phyloP scores from a whole-genome alignment of 2,797 vertebrate genomes.

The Protonibea diacanthus region DNA sequence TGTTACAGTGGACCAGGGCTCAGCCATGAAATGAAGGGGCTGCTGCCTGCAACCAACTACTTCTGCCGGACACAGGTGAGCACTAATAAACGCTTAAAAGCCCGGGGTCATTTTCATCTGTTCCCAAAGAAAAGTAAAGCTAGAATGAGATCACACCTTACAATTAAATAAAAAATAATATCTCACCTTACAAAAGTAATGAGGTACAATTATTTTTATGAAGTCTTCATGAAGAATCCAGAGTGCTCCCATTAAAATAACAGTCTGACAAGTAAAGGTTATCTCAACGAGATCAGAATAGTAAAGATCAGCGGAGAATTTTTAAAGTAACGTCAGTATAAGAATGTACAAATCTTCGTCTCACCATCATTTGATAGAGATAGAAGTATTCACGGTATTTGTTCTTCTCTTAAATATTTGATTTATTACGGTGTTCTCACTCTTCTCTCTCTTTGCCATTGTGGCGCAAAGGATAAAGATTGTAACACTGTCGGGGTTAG shows the following conservation, averaged over 20 bases:
- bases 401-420: neutral
- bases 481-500: neutral
- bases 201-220: neutral
- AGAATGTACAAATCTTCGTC: neutral
- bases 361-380: neutral
- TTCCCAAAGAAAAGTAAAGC: neutral
- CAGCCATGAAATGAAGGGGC: conserved; percentile 93
- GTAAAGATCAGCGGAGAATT: neutral
- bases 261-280: neutral
- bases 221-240: neutral
- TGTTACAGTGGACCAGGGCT: conserved; percentile 91
- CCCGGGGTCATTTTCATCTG: neutral
- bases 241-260: neutral
- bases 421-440: neutral
- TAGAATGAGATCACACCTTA: neutral
- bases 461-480: neutral
- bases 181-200: neutral
- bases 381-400: neutral
- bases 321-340: too few species aligned
- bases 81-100: neutral
- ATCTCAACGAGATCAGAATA: neutral
- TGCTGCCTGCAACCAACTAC: conserved; percentile 94
- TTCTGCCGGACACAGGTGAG: conserved; percentile 95
- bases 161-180: neutral
- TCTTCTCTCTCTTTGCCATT: neutral